Conservation (phyloP, 53 echinoderm and acorn worm genomes). For the Zoroaster sp. region DNA sequence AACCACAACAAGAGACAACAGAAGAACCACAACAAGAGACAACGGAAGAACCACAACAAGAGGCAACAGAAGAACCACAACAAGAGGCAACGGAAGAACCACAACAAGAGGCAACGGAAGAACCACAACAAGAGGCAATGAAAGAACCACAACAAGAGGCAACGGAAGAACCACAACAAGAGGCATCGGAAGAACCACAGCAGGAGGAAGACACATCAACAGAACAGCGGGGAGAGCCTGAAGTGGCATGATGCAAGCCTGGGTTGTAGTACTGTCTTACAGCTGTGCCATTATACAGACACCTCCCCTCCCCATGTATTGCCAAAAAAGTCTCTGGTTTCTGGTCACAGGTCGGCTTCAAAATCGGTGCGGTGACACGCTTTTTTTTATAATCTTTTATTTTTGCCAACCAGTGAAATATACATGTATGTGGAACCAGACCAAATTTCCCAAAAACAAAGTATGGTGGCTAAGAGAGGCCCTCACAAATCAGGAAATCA, state of each 20-base stretch:
- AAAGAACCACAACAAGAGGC: background rate
- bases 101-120: background rate
- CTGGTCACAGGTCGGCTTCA: too few relatives aligned
- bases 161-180: constrained; percentile 10
- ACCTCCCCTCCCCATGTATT: background rate
- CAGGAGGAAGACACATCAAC: background rate
- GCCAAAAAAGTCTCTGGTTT: background rate
- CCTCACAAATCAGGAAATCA: too few relatives aligned
- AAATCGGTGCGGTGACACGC: too few relatives aligned
- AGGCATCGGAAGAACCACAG: constrained; percentile 34
- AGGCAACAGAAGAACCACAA: background rate
- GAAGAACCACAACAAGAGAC: constrained; percentile 16
- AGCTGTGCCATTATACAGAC: background rate
- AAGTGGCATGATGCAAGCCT: constrained; percentile 16
- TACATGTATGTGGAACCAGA: too few relatives aligned
- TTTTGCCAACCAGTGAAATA: too few relatives aligned
- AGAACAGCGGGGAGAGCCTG: constrained; percentile 24
- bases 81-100: background rate
- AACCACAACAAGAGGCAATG: constrained; percentile 1
- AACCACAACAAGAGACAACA: constrained; percentile 44
- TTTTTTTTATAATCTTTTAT: too few relatives aligned
- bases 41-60: background rate
- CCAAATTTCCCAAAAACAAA: too few relatives aligned
- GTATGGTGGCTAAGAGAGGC: too few relatives aligned
- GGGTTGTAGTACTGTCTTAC: background rate